Evolutionary conservation across 2,113 vertebrate species (phyloP), one percentile per base, ranked within the genome.

Genomic region (Guaruba guarouba): DNA sequence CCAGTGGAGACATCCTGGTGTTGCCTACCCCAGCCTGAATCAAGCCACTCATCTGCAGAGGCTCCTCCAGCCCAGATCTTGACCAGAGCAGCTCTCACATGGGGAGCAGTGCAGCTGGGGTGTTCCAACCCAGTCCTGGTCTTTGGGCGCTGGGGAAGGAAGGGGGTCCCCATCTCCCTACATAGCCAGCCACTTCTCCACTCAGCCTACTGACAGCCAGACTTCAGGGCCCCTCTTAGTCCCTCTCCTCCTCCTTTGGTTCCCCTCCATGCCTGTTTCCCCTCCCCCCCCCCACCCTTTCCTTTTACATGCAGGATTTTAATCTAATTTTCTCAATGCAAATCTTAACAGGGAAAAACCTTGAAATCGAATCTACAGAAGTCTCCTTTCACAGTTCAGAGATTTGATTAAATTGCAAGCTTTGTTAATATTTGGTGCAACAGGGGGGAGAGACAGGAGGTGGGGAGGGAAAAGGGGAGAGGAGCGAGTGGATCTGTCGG

Each of bases 271-370:
- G 23, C 74, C 49, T 0, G 0, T 24, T 44, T 23, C 22, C 24
- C 4, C 13, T 19, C 5, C 48, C 8, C 41, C 5, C 43, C 13
- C 35, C 3, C 22, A 24, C 41, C 39, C 44, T 84, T 85, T 86
- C 71, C 69, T 78, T 93, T 87, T 7, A 29, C 87, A 74, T 18
- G 71, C 75, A 82, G 96, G 93, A 75, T 85, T 91, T 96, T 95
- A 96, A 97, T 95, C 96, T 96, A 91, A 96, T 96, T 95, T 95
- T 93, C 96, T 91, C 93, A 89, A 93, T 80, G 95, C 94, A 97
- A 96, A 96, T 93, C 90, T 94, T 95, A 92, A 91, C 69, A 49
- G 93, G 88, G 93, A 67, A 64, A 95, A 95, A 55, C 93, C 96
- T 89, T 91, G 96, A 95, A 95, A 96, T 95, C 80, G 52, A 94